These are phyloP conservation scores for Bos javanicus DNA, from an alignment of 2,113 vertebrate species.

Conservation along the genomic window DNA sequence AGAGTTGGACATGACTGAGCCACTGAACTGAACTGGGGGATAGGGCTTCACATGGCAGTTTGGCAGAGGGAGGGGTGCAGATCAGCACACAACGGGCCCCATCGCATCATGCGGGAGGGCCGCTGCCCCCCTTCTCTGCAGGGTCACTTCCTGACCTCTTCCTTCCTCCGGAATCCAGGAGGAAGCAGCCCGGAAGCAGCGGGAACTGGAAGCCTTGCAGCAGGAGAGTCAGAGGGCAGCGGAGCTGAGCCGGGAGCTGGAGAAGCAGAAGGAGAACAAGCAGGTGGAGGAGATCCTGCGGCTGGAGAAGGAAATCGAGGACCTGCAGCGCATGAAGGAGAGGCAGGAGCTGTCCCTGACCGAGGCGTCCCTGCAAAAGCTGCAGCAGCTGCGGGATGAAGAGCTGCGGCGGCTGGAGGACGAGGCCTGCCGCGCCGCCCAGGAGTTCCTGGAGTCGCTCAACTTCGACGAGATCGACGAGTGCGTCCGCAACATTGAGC, in stretches of 20 bases:
- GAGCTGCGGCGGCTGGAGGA: slow-evolving; percentile 93
- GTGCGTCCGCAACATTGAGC: slow-evolving; percentile 95
- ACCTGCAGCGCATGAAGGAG: slow-evolving; percentile 93
- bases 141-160: not conserved
- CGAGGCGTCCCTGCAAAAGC: slow-evolving; percentile 88
- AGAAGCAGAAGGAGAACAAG: slow-evolving; percentile 87
- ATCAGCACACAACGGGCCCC: accelerated
- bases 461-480: slow-evolving; percentile 98
- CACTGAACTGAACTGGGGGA: not conserved
- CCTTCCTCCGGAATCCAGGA: slow-evolving; percentile 70
- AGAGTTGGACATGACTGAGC: not conserved
- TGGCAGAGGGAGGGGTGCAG: accelerated
- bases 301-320: slow-evolving; percentile 95
- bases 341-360: slow-evolving; percentile 94
- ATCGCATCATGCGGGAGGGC: not conserved
- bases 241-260: slow-evolving; percentile 69
- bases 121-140: accelerated
- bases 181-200: slow-evolving; percentile 76
- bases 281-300: slow-evolving; percentile 98
- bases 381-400: slow-evolving; percentile 91
- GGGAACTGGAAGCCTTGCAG: slow-evolving; percentile 73
- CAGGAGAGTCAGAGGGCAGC: slow-evolving; percentile 76
- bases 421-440: slow-evolving; percentile 94
- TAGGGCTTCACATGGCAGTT: accelerated
- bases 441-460: slow-evolving; percentile 95